These are phyloP conservation scores for Styela clava DNA, from an alignment of 23 tunicate genomes.

Conservation along the genomic window DNA sequence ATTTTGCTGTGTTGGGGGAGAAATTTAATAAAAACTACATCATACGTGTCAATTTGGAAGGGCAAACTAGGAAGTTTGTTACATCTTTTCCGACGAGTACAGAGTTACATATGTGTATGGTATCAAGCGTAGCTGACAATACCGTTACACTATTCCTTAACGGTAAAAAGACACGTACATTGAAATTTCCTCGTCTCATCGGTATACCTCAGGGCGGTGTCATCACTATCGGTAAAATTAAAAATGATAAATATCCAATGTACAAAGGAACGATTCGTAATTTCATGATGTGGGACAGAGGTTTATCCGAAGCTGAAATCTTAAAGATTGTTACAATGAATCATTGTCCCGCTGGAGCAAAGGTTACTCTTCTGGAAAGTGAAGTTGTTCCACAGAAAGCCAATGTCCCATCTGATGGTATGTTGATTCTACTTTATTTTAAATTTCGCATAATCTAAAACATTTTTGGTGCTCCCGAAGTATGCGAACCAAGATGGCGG, in stretches of 20 bases:
- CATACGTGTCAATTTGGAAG: neutral
- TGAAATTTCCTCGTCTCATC: neutral
- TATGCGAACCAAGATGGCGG: no score
- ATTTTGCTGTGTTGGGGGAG: conserved; percentile 1
- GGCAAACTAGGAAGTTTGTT: neutral
- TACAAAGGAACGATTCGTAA: conserved; percentile 8
- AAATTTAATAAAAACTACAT: neutral
- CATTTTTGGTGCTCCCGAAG: no score
- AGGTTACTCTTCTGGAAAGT: neutral
- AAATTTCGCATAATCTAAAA: neutral
- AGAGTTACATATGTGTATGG: neutral
- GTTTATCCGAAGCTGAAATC: neutral
- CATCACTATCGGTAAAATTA: neutral
- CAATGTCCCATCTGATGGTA: neutral
- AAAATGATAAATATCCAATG: neutral
- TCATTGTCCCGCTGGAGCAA: neutral
- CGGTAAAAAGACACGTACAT: neutral
- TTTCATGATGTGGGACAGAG: conserved; percentile 15
- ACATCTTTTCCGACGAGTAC: neutral
- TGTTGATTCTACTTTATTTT: neutral
- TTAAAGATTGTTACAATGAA: neutral
- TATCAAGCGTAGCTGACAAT: neutral
- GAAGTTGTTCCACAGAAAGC: conserved; percentile 1
- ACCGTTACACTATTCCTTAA: neutral
- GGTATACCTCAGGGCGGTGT: neutral